phyloP scores from a whole-genome alignment of 2,797 vertebrate species.

The Acrossocheilus wenchowensis region DNA sequence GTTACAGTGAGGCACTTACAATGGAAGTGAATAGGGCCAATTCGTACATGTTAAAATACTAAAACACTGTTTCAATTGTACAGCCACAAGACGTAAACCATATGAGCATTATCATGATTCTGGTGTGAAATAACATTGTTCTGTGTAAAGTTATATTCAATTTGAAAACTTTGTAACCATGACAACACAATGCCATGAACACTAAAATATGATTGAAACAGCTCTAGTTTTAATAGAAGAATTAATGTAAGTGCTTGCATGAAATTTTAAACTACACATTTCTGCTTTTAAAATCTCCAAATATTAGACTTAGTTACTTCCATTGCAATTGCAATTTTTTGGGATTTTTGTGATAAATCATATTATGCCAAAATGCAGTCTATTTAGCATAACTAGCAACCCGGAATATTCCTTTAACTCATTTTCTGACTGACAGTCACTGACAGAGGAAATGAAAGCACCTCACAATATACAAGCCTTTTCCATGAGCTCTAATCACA shows the following conservation, averaged over 20 bases:
- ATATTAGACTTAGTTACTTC: not conserved
- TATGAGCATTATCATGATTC: not conserved
- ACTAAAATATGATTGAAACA: not conserved
- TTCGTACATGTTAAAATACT: not conserved
- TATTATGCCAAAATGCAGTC: not conserved
- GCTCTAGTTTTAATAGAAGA: not conserved
- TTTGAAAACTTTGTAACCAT: not conserved
- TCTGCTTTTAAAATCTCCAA: not conserved
- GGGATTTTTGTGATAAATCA: not conserved
- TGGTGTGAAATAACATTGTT: not conserved
- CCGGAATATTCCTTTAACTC: not conserved
- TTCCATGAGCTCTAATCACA: conserved; percentile 2
- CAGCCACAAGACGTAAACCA: not conserved
- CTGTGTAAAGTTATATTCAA: not conserved
- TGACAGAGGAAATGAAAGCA: not conserved
- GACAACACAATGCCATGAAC: not conserved
- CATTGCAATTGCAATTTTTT: not conserved
- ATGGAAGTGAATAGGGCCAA: not conserved
- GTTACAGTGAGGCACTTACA: not conserved
- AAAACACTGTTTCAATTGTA: not conserved
- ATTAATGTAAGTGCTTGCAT: not conserved
- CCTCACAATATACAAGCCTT: not conserved
- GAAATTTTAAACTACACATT: not conserved
- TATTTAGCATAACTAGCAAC: not conserved
- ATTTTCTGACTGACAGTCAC: not conserved